These are phyloP conservation scores for Archaeoteleia sp. DNA, from an alignment of 2,888 invertebrate genomes.

Conservation along the genomic window DNA sequence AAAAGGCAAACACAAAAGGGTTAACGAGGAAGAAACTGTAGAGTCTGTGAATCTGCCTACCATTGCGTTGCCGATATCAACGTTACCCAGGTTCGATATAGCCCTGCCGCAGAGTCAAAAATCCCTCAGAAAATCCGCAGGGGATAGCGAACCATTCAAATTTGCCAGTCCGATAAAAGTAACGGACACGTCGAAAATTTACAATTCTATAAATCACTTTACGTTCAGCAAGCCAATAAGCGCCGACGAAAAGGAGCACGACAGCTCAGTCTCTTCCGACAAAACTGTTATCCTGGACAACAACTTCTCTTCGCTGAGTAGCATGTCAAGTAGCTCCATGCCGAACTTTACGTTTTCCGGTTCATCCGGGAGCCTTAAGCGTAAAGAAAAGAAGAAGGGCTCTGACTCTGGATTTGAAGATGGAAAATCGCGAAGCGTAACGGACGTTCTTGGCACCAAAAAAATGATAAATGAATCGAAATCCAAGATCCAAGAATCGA, in stretches of 20 bases:
- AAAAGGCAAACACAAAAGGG: slow-evolving; percentile 69
- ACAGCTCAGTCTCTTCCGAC: slow-evolving; percentile 52
- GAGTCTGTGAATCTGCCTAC: slow-evolving; percentile 77
- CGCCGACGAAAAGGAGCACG: slow-evolving; percentile 59
- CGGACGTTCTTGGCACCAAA: slow-evolving; percentile 68
- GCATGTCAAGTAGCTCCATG: slow-evolving; percentile 35
- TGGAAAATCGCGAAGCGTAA: slow-evolving; percentile 74
- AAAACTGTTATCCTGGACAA: slow-evolving; percentile 51
- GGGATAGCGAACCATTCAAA: slow-evolving; percentile 61
- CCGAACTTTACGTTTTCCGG: slow-evolving; percentile 70
- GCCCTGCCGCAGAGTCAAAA: slow-evolving; percentile 69
- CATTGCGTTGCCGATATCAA: slow-evolving; percentile 77
- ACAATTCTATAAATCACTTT: slow-evolving; percentile 77
- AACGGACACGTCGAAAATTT: slow-evolving; percentile 71
- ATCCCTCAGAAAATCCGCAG: slow-evolving; percentile 21
- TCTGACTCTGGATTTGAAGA: slow-evolving; percentile 54
- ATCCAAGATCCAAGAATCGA: not conserved
- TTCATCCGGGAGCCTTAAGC: slow-evolving; percentile 60
- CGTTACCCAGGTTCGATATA: slow-evolving; percentile 78
- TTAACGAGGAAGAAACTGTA: slow-evolving; percentile 73
- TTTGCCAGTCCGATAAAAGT: slow-evolving; percentile 76
- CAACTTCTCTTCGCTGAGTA: no score
- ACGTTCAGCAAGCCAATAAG: slow-evolving; percentile 78
- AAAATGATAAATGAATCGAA: slow-evolving; percentile 8
- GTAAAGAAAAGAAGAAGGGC: slow-evolving; percentile 63